Conservation (phyloP, 2,113 vertebrate genomes). For the Daboia siamensis region DNA sequence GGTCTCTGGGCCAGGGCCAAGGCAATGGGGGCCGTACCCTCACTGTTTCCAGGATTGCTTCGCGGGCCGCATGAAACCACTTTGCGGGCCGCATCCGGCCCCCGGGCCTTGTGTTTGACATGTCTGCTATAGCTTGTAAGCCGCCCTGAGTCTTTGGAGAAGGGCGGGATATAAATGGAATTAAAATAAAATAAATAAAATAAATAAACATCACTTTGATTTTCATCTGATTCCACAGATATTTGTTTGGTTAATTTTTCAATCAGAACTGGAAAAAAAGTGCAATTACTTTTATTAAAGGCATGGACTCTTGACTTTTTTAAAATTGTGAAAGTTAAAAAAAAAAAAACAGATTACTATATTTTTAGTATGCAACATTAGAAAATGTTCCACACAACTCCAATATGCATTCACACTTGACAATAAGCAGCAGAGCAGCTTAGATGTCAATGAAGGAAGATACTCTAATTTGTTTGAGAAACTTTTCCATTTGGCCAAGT, state of each 20-base stretch:
- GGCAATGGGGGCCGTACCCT: too few relatives aligned
- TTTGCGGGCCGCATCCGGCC: too few relatives aligned
- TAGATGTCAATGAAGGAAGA: background rate
- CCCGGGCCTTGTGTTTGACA: too few relatives aligned
- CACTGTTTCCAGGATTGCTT: too few relatives aligned
- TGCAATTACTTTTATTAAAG: background rate
- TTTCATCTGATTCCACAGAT: background rate
- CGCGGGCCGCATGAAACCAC: too few relatives aligned
- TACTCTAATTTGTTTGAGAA: background rate
- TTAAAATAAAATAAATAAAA: too few relatives aligned
- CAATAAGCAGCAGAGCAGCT: background rate
- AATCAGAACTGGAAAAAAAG: background rate
- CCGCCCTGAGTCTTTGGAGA: too few relatives aligned
- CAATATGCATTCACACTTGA: background rate
- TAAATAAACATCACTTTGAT: background rate
- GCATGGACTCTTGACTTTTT: background rate
- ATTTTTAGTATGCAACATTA: background rate
- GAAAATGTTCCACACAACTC: background rate
- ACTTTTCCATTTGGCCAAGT: conserved; percentile 8
- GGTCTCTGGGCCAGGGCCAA: too few relatives aligned
- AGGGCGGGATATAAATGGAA: too few relatives aligned
- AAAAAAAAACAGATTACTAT: background rate
- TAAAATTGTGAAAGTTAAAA: background rate
- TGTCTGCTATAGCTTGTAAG: too few relatives aligned
- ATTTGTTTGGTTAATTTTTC: background rate